Evolutionary conservation across 2,797 vertebrate genomes (phyloP).

Genomic region (Rhadinocentrus ornatus): DNA sequence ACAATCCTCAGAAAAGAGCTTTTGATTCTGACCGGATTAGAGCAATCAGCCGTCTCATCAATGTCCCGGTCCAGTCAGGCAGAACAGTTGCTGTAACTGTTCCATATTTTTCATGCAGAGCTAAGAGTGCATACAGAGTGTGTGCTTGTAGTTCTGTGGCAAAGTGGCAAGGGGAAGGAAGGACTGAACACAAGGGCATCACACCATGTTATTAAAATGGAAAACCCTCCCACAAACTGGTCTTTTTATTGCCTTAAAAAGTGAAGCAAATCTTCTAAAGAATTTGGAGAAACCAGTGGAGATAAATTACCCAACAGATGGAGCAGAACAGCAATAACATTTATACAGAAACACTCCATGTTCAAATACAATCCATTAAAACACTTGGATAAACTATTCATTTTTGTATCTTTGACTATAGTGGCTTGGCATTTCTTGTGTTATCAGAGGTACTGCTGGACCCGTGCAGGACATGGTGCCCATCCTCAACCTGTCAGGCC

Average conservation of each 20-base stretch:
- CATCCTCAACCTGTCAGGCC: constrained; percentile 94
- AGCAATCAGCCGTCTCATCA: constrained; percentile 61
- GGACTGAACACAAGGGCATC: constrained; percentile 37
- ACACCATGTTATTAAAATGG: constrained; percentile 23
- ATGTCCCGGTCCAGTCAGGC: constrained; percentile 67
- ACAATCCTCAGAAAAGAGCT: constrained; percentile 32
- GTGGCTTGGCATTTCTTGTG: constrained; percentile 4
- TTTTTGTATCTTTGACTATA: background rate
- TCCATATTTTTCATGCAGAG: constrained; percentile 55
- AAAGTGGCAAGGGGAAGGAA: constrained; percentile 32
- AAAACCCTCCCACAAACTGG: background rate
- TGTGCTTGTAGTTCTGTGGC: constrained; percentile 50
- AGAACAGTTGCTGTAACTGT: constrained; percentile 63
- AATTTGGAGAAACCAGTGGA: constrained; percentile 6
- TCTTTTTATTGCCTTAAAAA: constrained; percentile 1
- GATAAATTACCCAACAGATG: background rate
- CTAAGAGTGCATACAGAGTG: constrained; percentile 62
- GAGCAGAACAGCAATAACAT: background rate
- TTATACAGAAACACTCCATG: background rate
- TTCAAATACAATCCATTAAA: background rate
- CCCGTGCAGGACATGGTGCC: constrained; percentile 98
- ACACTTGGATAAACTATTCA: background rate
- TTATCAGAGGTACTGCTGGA: constrained; percentile 93
- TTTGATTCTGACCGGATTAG: constrained; percentile 48
- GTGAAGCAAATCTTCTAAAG: background rate